Evolutionary conservation across 2,113 vertebrate species (phyloP), one percentile per base, ranked within the genome.

Genomic region (Bettongia penicillata): DNA sequence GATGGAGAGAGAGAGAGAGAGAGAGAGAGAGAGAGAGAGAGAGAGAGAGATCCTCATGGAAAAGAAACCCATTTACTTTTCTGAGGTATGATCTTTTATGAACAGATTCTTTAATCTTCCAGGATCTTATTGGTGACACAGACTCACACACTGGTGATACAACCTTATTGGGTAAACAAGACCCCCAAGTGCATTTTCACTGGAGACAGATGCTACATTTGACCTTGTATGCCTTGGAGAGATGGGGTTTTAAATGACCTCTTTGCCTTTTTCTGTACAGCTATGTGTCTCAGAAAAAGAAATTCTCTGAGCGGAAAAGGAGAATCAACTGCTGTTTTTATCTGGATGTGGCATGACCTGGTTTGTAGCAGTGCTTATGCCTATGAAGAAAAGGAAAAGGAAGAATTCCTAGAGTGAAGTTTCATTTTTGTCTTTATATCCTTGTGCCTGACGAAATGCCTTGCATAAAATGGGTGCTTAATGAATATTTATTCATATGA

Each of bases 1-100:
- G 25, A 57, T 7, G 28, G 25, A 28, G 7, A 57, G 55, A 57
- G 25, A 28, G 25, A 68, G 11, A 37, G 10, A 37, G 28, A 14
- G 11, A 57, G 57, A 68, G 57, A 68, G 11, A 68, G 37, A 77
- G 37, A n/a, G 37, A 77, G 12, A 77, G 61, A 77, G 31, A n/a
- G 37, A 77, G 31, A 22, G 14, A n/a, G 68, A 77, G 37, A n/a
- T 68, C 11, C 11, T 68, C 11, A 68, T 53, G 77, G 31, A 92
- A 93, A 97, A 91, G 91, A 93, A 95, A 96, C 92, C 95, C 47
- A 91, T 50, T 89, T 96, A 49, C n/a, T 68, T n/a, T 57, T 93
- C 55, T 84, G 37, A 0, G 53, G 0, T 47, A 9, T 19, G 8
- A 49, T 2, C 16, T 90, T 50, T 90, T 37, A 26, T 77, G 91